These are phyloP conservation scores for Mormoops blainvillei DNA, from an alignment of 2,113 vertebrate genomes.

Conservation along the genomic window DNA sequence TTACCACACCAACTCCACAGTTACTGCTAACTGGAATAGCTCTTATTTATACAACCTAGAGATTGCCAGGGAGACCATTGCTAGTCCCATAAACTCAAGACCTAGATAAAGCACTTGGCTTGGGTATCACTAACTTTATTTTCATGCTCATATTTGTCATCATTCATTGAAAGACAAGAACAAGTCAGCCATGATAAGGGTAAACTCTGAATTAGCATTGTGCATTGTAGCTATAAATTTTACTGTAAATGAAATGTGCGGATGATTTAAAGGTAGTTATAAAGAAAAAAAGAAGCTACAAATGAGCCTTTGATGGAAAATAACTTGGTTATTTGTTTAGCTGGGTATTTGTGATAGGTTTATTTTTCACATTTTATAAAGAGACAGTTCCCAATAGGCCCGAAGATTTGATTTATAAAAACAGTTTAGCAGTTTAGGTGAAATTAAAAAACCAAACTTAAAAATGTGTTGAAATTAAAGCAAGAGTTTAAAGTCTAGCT, in stretches of 20 bases:
- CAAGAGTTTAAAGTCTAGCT: not conserved
- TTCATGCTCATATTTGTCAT: conserved; percentile 71
- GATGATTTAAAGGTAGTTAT: conserved; percentile 34
- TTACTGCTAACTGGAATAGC: conserved; percentile 70
- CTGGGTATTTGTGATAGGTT: conserved; percentile 31
- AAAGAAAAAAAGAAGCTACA: conserved; percentile 20
- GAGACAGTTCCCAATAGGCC: not conserved
- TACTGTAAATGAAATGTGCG: conserved; percentile 22
- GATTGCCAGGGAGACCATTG: conserved; percentile 75
- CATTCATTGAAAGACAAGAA: conserved; percentile 67
- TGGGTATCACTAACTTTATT: conserved; percentile 78
- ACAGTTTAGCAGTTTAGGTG: not conserved
- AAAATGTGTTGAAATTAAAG: conserved; percentile 20
- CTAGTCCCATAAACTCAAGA: conserved; percentile 77
- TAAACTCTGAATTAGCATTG: conserved; percentile 12
- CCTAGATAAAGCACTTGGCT: conserved; percentile 70
- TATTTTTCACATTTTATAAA: conserved; percentile 20
- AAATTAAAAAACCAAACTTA: conserved; percentile 42
- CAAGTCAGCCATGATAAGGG: conserved; percentile 39
- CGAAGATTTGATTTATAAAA: conserved; percentile 18
- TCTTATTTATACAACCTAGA: conserved; percentile 66
- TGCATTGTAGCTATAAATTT: conserved; percentile 28
- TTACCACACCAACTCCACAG: conserved; percentile 59
- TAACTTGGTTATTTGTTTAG: conserved; percentile 31
- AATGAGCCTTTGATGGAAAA: conserved; percentile 35